phyloP scores from a whole-genome alignment of 2,888 invertebrate genomes.

The Orgyia antiqua region DNA sequence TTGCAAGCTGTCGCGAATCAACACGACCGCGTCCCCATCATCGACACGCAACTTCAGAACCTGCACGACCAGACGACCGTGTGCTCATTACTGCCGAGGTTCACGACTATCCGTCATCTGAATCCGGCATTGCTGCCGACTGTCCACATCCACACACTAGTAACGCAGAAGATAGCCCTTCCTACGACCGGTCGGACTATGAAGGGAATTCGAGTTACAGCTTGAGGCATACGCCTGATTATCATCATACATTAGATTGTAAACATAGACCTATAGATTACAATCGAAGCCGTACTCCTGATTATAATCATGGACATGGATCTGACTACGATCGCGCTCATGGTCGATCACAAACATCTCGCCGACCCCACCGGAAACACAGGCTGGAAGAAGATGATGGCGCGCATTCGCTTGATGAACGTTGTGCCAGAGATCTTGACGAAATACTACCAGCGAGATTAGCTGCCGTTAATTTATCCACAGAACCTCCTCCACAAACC shows the following conservation, averaged over 20 bases:
- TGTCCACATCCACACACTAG: slow-evolving; percentile 69
- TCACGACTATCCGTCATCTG: slow-evolving; percentile 74
- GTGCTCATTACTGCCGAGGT: slow-evolving; percentile 69
- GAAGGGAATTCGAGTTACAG: slow-evolving; percentile 66
- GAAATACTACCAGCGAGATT: slow-evolving; percentile 72
- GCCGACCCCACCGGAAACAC: slow-evolving; percentile 56
- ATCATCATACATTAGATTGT: slow-evolving; percentile 63
- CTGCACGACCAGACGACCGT: slow-evolving; percentile 67
- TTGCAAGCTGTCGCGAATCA: slow-evolving; percentile 66
- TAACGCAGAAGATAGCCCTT: slow-evolving; percentile 68
- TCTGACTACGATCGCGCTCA: slow-evolving; percentile 60
- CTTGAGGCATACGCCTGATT: slow-evolving; percentile 59
- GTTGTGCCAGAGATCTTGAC: slow-evolving; percentile 69
- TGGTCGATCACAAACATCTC: slow-evolving; percentile 58
- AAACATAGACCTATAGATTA: slow-evolving; percentile 60
- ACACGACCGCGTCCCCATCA: slow-evolving; percentile 61
- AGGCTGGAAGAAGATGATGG: slow-evolving; percentile 65
- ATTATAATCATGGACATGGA: slow-evolving; percentile 57
- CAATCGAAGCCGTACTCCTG: slow-evolving; percentile 67
- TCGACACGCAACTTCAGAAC: slow-evolving; percentile 67
- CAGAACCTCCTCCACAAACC: slow-evolving; percentile 66
- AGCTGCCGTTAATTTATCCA: slow-evolving; percentile 66
- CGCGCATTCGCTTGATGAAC: slow-evolving; percentile 67
- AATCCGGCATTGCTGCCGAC: slow-evolving; percentile 73
- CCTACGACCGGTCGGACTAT: slow-evolving; percentile 67